Conservation (phyloP, 2,797 vertebrate species). For the Lutjanus campechanus region DNA sequence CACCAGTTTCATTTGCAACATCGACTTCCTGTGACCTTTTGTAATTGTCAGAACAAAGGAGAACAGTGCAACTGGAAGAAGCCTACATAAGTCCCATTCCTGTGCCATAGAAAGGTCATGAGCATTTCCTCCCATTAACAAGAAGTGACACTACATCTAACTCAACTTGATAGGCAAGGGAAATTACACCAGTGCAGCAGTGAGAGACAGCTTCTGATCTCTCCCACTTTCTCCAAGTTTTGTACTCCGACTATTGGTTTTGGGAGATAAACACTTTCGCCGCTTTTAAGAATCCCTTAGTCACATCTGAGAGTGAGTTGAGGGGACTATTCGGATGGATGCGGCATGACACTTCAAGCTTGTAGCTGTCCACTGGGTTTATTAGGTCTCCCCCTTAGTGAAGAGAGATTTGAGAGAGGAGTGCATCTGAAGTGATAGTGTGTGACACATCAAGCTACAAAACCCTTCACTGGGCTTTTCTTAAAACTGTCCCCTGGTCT, state of each 20-base stretch:
- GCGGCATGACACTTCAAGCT: slow-evolving; percentile 61
- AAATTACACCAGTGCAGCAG: slow-evolving; percentile 40
- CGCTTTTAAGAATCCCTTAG: slow-evolving; percentile 57
- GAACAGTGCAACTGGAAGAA: slow-evolving; percentile 11
- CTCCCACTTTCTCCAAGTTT: slow-evolving; percentile 41
- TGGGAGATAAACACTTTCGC: slow-evolving; percentile 68
- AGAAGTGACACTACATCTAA: slow-evolving; percentile 48
- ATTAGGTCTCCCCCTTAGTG: slow-evolving; percentile 61
- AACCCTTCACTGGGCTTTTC: slow-evolving; percentile 54
- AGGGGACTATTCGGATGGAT: slow-evolving; percentile 51
- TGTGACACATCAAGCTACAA: slow-evolving; percentile 63
- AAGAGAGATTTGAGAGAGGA: slow-evolving; percentile 60
- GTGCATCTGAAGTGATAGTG: slow-evolving; percentile 56
- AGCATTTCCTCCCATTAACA: slow-evolving; percentile 51
- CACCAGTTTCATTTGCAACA: not conserved
- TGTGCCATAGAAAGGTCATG: slow-evolving; percentile 26
- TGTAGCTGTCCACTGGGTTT: slow-evolving; percentile 70
- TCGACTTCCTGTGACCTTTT: slow-evolving; percentile 11
- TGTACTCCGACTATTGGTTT: slow-evolving; percentile 54
- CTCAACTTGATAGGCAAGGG: slow-evolving; percentile 32
- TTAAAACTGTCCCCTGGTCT: slow-evolving; percentile 49
- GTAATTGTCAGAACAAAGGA: slow-evolving; percentile 37
- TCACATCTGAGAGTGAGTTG: slow-evolving; percentile 56
- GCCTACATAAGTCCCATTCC: slow-evolving; percentile 13
- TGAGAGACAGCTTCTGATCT: slow-evolving; percentile 62